Evolutionary conservation across 2,797 vertebrate genomes (phyloP).

Genomic region (Sarcophilus harrisii): DNA sequence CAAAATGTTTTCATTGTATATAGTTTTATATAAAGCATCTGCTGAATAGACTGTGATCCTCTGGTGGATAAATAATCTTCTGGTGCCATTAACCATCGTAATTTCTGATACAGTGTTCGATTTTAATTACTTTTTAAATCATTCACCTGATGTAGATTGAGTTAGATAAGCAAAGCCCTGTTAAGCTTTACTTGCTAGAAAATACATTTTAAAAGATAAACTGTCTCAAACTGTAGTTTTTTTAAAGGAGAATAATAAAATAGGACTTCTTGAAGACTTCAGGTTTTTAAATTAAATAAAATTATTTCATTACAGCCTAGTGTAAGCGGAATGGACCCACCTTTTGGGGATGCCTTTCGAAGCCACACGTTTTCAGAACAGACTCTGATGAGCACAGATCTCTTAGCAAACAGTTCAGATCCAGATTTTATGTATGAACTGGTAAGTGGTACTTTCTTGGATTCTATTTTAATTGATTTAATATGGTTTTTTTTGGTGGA

Average conservation of each 20-base stretch:
- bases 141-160: constrained; percentile 46
- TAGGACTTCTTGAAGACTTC: constrained; percentile 31
- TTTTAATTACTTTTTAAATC: background rate
- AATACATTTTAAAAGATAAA: background rate
- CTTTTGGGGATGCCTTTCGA: constrained; percentile 98
- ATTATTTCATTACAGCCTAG: constrained; percentile 90
- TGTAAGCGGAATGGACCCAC: constrained; percentile 98
- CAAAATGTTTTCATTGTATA: constrained; percentile 25
- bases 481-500: background rate
- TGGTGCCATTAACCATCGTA: constrained; percentile 26
- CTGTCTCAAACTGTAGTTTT: background rate
- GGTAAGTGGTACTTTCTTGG: constrained; percentile 88
- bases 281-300: constrained; percentile 56
- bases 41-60: background rate
- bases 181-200: background rate
- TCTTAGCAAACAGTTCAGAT: constrained; percentile 96
- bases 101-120: background rate
- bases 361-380: constrained; percentile 98
- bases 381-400: constrained; percentile 98
- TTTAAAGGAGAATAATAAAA: background rate
- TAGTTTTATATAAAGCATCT: constrained; percentile 45
- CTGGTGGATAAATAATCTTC: constrained; percentile 28
- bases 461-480: constrained; percentile 62
- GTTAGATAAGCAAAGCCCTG: background rate
- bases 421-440: constrained; percentile 99